Evolutionary conservation across 2,797 vertebrate species (phyloP).

Genomic region (Hybognathus amarus): DNA sequence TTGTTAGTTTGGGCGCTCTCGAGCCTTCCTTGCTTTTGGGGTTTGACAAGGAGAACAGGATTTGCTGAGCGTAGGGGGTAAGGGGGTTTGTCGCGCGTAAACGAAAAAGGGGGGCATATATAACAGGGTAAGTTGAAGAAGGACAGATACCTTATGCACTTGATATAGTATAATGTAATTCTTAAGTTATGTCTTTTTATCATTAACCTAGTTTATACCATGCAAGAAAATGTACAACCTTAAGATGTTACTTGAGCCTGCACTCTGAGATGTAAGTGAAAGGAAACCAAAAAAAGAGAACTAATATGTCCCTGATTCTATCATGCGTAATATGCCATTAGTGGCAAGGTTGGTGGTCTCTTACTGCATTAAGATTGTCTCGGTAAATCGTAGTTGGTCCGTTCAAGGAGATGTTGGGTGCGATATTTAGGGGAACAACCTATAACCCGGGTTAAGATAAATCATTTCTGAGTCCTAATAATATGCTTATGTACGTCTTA

Average conservation of each 20-base stretch:
- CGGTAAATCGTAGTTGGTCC: no score
- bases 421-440: no score
- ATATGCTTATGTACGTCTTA: no score
- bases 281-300: conserved; percentile 14
- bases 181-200: background rate
- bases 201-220: no score
- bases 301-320: background rate
- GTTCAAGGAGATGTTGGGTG: no score
- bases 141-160: conserved; percentile 32
- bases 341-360: no score
- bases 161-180: background rate
- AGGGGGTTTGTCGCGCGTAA: conserved; percentile 57
- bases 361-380: no score
- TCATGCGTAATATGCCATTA: no score
- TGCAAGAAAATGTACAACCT: conserved; percentile 40
- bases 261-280: conserved; percentile 49
- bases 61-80: conserved; percentile 46
- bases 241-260: fast-evolving
- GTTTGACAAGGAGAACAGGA: conserved; percentile 49
- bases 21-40: conserved; percentile 59
- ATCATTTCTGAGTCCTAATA: no score
- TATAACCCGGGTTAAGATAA: no score
- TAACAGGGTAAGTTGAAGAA: fast-evolving
- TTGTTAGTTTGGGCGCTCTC: background rate
- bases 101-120: background rate